These are phyloP conservation scores for Herpailurus yagouaroundi DNA, from an alignment of 2,113 vertebrate species.

Conservation along the genomic window DNA sequence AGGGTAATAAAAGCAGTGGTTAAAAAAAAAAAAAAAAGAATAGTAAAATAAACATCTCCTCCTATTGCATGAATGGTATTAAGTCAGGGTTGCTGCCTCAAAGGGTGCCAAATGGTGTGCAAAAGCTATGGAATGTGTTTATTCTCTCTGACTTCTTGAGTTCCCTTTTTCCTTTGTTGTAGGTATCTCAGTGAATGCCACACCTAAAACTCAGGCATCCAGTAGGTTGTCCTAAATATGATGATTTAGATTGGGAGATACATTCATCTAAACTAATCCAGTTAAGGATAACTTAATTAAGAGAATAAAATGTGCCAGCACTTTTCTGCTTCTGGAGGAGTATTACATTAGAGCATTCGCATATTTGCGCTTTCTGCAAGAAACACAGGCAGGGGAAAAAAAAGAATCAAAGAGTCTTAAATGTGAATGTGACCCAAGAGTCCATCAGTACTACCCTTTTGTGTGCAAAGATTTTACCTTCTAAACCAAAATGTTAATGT, in stretches of 20 bases:
- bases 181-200: neutral
- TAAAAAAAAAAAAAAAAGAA: conserved; percentile 22
- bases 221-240: neutral
- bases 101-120: neutral
- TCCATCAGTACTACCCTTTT: neutral
- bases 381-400: neutral
- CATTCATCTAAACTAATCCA: conserved; percentile 53
- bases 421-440: neutral
- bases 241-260: conserved; percentile 32
- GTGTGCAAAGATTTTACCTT: neutral
- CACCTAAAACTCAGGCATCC: neutral
- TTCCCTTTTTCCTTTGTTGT: neutral
- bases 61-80: neutral
- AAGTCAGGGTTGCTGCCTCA: neutral
- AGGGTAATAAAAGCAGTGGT: conserved; percentile 31
- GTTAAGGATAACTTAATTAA: conserved; percentile 70
- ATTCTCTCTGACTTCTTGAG: neutral
- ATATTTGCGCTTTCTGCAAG: conserved; percentile 43
- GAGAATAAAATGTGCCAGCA: conserved; percentile 45
- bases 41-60: conserved; percentile 55
- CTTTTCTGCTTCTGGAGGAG: conserved; percentile 44
- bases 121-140: neutral
- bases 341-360: conserved; percentile 43
- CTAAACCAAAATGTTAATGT: neutral
- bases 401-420: neutral